Evolutionary conservation across 1,140 invertebrate genomes (phyloP), one percentile per base, ranked within the genome.

Genomic region (Paramacrobiotus metropolitanus): DNA sequence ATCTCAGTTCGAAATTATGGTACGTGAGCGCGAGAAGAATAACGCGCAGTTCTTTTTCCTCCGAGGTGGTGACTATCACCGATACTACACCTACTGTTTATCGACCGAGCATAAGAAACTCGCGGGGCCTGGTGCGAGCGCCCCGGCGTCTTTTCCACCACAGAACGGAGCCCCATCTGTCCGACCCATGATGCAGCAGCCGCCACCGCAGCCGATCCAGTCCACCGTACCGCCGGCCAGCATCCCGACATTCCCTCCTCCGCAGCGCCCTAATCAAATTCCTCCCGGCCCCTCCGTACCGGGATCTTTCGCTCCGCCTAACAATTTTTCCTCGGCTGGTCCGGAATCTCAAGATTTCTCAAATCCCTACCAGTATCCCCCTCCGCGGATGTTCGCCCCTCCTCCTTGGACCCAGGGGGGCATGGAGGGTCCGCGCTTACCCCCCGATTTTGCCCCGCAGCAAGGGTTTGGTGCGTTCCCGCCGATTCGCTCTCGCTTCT

Each of bases 71-170:
- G 88, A 93, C 70, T 83, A 83, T 75, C 91, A 84, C 75, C 86
- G 85, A 73, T 97, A 97, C 75, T 97, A 98, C 75, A 87, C 92
- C 70, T 95, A 87, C 71, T 86, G 90, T 81, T 89, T 95, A 62
- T 84, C 82, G 44, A 83, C 83, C 59, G 85, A 88, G 73, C 85
- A 87, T 4, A 15, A 55, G 28, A 15, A 28, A 28, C 48, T 55
- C 48, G 15, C 15, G 15, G 15, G 15, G 24, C 48, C 9, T 9
- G 34, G 9, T 15, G 34, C 9, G 34, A 40, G n/a, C 34, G 34
- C 34, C 34, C 9, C 9, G n/a, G n/a, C n/a, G n/a, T n/a, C n/a
- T n/a, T n/a, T n/a, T n/a, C n/a, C n/a, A n/a, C n/a, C n/a, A n/a
- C n/a, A n/a, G n/a, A n/a, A n/a, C n/a, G n/a, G n/a, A n/a, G n/a